These are phyloP conservation scores for Mus spretus DNA, from an alignment of 2,797 vertebrate species.

Conservation along the genomic window DNA sequence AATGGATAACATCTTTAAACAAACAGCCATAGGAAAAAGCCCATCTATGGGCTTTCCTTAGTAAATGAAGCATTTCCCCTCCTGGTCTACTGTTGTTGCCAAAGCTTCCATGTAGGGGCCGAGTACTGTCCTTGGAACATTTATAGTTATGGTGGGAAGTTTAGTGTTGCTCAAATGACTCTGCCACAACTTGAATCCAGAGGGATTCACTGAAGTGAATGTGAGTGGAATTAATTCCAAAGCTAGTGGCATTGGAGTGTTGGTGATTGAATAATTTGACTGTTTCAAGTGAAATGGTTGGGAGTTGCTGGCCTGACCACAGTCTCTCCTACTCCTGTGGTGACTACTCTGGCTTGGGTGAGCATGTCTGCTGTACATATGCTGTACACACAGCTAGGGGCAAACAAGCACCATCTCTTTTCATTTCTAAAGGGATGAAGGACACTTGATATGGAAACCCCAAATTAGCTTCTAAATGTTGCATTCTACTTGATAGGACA, in stretches of 20 bases:
- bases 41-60: background rate
- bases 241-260: background rate
- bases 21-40: background rate
- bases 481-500: background rate
- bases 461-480: background rate
- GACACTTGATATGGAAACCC: background rate
- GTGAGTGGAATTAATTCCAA: background rate
- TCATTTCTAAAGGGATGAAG: background rate
- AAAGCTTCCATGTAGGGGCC: background rate
- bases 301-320: background rate
- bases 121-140: background rate
- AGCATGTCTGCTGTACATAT: background rate
- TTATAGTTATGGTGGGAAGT: background rate
- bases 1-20: background rate
- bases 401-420: background rate
- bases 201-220: background rate
- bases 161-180: slow-evolving; percentile 7
- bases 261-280: background rate
- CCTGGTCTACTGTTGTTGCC: background rate
- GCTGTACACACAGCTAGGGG: background rate
- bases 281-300: background rate
- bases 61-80: background rate
- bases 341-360: background rate
- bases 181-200: background rate
- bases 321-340: background rate